Evolutionary conservation across 2,797 vertebrate genomes (phyloP), one percentile per base, ranked within the genome.

Genomic region (Crocodylus rhombifer): DNA sequence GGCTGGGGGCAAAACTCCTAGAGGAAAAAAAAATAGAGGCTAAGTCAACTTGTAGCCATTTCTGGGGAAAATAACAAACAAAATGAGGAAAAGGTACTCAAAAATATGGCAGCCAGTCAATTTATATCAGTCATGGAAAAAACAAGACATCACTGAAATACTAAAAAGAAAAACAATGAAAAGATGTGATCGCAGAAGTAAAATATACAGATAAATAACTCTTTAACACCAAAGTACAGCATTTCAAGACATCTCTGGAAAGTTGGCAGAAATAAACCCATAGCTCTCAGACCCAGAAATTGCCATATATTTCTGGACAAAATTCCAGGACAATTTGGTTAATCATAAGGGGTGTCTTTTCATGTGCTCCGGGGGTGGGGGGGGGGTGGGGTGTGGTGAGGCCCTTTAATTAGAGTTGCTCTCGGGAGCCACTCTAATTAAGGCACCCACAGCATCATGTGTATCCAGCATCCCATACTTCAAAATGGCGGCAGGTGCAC

Each of bases 231-330:
- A 30, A 67, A 82, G 60, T 5, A 51, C 0, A 1, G 28, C 80
- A 61, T 82, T 86, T 71, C 60, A 82, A 26, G 14, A 88, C 79
- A 89, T 5, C 0, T 3, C 42, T 4, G 14, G 20, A 63, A 71
- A 84, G 0, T 42, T 1, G 62, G 16, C 0, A 51, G 42, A 51
- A 0, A 5, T 14, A 18, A 73, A 84, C 25, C 63, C 1, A 5
- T 3, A 4, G 0, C 71, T 92, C 88, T 86, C 14, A 55, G 1
- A 28, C 51, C 21, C 57, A 61, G 30, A 1, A 21, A 33, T 42
- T 69, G 42, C 5, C 4, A 2, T 77, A n/a, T 60, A 0, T 26
- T 23, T n/a, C 14, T 88, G 15, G 2, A 58, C 63, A 86, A 89
- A 94, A 82, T 28, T 67, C 25, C 58, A 33, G 51, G 81, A 71